Conservation (phyloP, 2,113 vertebrate genomes). For the Macaca nemestrina region DNA sequence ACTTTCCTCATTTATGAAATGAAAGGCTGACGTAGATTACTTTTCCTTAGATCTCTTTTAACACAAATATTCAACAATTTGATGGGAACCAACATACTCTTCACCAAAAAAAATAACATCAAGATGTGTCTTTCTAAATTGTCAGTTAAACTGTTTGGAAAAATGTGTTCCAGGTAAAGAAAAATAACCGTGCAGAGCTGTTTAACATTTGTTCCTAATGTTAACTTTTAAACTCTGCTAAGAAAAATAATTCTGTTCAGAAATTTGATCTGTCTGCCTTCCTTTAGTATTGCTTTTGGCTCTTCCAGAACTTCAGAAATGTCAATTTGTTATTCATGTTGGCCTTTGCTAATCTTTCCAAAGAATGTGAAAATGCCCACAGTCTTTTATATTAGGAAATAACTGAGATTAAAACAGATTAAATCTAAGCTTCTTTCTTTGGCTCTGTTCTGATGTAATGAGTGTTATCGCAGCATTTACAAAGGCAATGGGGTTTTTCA, state of each 20-base stretch:
- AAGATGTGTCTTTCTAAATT: slow-evolving; percentile 59
- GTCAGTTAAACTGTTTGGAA: slow-evolving; percentile 56
- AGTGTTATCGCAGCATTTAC: slow-evolving; percentile 65
- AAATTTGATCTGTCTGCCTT: slow-evolving; percentile 79
- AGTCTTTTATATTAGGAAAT: slow-evolving; percentile 75
- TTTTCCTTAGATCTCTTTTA: slow-evolving; percentile 56
- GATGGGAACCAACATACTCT: neutral
- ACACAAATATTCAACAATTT: neutral
- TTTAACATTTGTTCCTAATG: slow-evolving; percentile 81
- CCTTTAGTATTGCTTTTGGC: slow-evolving; percentile 80
- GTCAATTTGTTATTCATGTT: slow-evolving; percentile 78
- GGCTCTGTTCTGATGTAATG: slow-evolving; percentile 50
- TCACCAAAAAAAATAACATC: slow-evolving; percentile 15
- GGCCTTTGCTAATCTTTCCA: slow-evolving; percentile 78
- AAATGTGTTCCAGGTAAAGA: slow-evolving; percentile 81
- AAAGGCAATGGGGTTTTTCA: slow-evolving; percentile 43
- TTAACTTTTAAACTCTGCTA: slow-evolving; percentile 76
- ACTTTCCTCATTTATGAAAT: neutral
- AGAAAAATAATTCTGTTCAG: slow-evolving; percentile 82
- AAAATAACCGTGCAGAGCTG: slow-evolving; percentile 67
- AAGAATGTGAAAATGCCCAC: slow-evolving; percentile 74
- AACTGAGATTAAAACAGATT: slow-evolving; percentile 66
- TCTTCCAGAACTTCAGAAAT: slow-evolving; percentile 76
- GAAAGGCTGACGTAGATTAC: neutral
- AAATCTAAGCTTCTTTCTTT: slow-evolving; percentile 62